Percentiles rank a stretch among this genome's conserved stretches.
phyloP scores from a whole-genome alignment of 2,888 invertebrate species.

The Ochropleura leucogaster region DNA sequence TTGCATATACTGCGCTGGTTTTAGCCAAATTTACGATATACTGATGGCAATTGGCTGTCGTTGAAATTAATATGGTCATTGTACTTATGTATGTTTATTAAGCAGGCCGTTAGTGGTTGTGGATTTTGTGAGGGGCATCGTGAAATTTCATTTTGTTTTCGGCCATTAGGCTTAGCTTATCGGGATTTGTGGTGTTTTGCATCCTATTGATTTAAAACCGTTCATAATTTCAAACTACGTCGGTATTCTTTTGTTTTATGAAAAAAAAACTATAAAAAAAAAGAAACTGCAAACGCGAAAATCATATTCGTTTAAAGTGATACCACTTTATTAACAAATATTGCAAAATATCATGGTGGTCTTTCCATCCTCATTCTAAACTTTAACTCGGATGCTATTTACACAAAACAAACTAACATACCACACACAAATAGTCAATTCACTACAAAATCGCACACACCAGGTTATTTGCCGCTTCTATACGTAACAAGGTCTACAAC shows the following conservation, averaged over 20 bases:
- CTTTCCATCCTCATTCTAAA: background rate
- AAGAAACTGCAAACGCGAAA: no score
- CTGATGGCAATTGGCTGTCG: constrained; percentile 56
- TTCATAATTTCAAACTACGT: background rate
- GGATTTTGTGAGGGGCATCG: constrained; percentile 18
- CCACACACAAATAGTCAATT: background rate
- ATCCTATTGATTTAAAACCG: background rate
- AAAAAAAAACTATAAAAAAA: no score
- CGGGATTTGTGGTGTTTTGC: background rate
- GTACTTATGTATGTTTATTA: constrained; percentile 54
- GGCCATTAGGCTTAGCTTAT: constrained; percentile 24
- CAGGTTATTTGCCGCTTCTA: constrained; percentile 74
- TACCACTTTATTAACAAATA: background rate
- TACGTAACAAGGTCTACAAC: constrained; percentile 71
- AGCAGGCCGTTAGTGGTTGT: constrained; percentile 46
- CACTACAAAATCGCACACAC: constrained; percentile 31
- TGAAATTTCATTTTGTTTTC: constrained; percentile 38
- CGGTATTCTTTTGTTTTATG: no score
- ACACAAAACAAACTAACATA: constrained; percentile 3
- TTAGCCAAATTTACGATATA: constrained; percentile 71
- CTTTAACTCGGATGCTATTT: background rate
- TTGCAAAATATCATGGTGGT: background rate
- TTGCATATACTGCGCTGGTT: constrained; percentile 71
- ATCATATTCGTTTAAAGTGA: no score
- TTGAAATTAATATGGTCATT: constrained; percentile 57